Evolutionary conservation across 92 coral and sea anemone species (phyloP).

Genomic region (Parazoanthus atlanticus): DNA sequence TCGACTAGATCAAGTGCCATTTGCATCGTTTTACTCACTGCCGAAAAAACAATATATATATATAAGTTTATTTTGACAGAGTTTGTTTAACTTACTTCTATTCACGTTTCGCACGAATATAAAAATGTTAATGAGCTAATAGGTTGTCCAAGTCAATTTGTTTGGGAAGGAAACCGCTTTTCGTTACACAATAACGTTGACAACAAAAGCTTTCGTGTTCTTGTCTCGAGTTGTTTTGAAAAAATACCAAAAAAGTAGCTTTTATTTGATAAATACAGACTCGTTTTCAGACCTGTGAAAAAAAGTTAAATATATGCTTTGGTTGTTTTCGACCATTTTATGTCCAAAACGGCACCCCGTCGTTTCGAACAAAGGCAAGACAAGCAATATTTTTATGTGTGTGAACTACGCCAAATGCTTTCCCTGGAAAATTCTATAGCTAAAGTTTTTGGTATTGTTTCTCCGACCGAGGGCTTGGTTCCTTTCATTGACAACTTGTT

Average conservation of each 20-base stretch:
- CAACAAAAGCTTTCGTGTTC: constrained; percentile 3
- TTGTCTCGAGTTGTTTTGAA: not conserved
- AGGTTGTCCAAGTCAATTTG: not conserved
- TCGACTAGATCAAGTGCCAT: too few relatives aligned
- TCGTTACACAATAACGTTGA: not conserved
- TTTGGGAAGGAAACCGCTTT: not conserved
- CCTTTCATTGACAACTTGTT: constrained; percentile 2
- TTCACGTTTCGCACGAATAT: not conserved
- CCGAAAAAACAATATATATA: not conserved
- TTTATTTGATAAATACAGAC: not conserved
- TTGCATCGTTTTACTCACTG: not conserved
- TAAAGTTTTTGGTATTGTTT: not conserved
- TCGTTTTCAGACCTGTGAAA: not conserved
- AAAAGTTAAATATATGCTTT: not conserved
- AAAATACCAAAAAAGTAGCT: not conserved
- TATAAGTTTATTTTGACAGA: not conserved
- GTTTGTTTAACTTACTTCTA: not conserved
- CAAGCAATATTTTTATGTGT: constrained; percentile 12
- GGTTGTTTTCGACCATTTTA: constrained; percentile 1
- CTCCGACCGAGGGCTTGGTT: not conserved
- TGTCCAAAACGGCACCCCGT: constrained; percentile 22
- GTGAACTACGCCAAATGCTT: constrained; percentile 35
- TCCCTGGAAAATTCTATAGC: not conserved
- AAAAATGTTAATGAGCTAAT: not conserved
- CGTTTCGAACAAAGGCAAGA: not conserved